phyloP scores from a whole-genome alignment of 2,888 invertebrate genomes.

The Agrochola circellaris region DNA sequence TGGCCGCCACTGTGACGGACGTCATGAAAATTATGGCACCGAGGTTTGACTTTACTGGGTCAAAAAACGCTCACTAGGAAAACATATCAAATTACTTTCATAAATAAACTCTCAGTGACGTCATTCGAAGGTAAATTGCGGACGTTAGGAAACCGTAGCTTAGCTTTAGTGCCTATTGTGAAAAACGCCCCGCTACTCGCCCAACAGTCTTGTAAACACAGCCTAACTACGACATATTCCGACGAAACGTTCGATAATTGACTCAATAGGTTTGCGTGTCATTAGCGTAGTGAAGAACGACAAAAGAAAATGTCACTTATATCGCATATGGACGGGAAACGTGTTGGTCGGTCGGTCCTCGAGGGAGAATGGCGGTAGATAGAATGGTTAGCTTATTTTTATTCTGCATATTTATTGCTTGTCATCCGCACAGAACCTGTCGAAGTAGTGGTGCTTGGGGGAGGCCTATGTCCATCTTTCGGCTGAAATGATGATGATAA shows the following conservation, averaged over 20 bases:
- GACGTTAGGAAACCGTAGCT: background rate
- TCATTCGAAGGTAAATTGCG: background rate
- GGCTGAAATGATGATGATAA: too few relatives aligned
- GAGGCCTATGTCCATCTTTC: too few relatives aligned
- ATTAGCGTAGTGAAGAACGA: slow-evolving; percentile 53
- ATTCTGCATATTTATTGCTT: slow-evolving; percentile 5
- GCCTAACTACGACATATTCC: slow-evolving; percentile 47
- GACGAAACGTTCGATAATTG: slow-evolving; percentile 50
- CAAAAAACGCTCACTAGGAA: background rate
- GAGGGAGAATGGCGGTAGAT: slow-evolving; percentile 18
- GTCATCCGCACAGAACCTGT: too few relatives aligned
- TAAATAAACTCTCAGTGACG: background rate
- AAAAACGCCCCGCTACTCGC: background rate
- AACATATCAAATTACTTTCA: too few relatives aligned
- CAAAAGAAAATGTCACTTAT: slow-evolving; percentile 43
- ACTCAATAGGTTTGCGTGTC: slow-evolving; percentile 47
- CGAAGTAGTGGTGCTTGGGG: too few relatives aligned
- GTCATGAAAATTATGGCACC: background rate
- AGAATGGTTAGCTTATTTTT: slow-evolving; percentile 7
- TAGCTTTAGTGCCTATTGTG: background rate
- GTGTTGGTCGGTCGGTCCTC: background rate
- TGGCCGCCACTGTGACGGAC: background rate
- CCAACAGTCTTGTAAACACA: background rate
- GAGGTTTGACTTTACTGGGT: too few relatives aligned
- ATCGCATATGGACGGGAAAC: slow-evolving; percentile 23